These are phyloP conservation scores for Poeciliopsis retropinna DNA, from an alignment of 2,113 vertebrate genomes.

Conservation along the genomic window DNA sequence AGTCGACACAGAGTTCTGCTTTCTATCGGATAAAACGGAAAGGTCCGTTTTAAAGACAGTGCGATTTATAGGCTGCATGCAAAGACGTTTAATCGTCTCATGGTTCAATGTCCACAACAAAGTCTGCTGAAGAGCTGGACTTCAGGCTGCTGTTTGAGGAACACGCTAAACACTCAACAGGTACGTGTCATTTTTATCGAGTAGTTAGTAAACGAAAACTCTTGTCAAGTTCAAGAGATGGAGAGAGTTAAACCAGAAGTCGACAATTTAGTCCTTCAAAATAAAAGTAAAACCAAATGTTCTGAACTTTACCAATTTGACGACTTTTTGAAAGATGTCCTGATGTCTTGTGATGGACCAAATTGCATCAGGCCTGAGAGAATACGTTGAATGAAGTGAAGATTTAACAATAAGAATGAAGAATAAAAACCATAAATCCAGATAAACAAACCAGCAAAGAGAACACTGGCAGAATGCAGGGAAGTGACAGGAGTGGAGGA, in stretches of 20 bases:
- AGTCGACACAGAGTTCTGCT: conserved; percentile 37
- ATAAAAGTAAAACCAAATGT: conserved; percentile 12
- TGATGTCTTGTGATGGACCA: no score
- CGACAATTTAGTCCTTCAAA: fast-evolving
- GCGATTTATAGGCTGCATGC: conserved; percentile 26
- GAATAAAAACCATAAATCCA: no score
- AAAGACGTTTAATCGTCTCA: conserved; percentile 28
- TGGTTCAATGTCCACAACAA: conserved; percentile 87
- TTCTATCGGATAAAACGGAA: conserved; percentile 49
- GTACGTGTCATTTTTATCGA: conserved; percentile 64
- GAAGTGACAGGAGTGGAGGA: no score
- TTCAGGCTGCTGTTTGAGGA: conserved; percentile 92
- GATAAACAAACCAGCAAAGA: no score
- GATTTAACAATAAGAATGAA: no score
- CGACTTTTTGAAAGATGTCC: background rate
- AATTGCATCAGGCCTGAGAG: no score
- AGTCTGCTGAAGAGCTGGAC: conserved; percentile 90
- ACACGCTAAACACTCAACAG: conserved; percentile 82
- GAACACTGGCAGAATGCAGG: no score
- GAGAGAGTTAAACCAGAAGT: conserved; percentile 8
- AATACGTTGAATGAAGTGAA: no score
- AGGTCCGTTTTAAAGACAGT: conserved; percentile 34
- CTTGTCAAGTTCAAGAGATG: background rate
- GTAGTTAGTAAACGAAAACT: conserved; percentile 3
- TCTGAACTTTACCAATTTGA: background rate